Evolutionary conservation across 2,797 vertebrate species (phyloP), one percentile per base, ranked within the genome.

Genomic region (Antennarius maculatus): DNA sequence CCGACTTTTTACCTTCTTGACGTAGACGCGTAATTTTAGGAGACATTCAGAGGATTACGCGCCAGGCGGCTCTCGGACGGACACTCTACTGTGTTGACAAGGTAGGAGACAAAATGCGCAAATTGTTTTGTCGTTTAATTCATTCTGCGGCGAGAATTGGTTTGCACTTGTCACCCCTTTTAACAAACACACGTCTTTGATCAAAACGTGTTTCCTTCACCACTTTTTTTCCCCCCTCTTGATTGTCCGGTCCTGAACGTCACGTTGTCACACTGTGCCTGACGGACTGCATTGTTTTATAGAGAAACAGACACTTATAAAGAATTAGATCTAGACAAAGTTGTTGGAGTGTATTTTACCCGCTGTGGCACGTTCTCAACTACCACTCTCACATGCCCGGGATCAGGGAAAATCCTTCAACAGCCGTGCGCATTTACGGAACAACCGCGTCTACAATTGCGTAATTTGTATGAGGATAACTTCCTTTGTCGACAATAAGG

Each of bases 61-160:
- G 39, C 2, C 31, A 61, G 45, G 49, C 60, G 69, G 29, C 41
- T 61, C 66, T 27, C 61, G 75, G 69, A 63, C 66, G n/a, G 56
- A 9, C 60, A 42, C 39, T 69, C 61, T 50, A 1, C 71, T 54
- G 71, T 68, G 66, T 49, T 80, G 79, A 64, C 58, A 79, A 86
- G 82, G 88, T 84, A 83, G 45, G 71, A 54, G 54, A 17, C 56
- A 75, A 23, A 83, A 76, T 88, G 77, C 85, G 77, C 83, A 82
- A 83, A 84, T 62, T 85, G 69, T 78, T 75, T 61, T 18, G 53
- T 45, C 52, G 6, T 71, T 77, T 83, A 66, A 73, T 80, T 73
- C 72, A 82, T 81, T 73, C 61, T 66, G 70, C 78, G 28, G 28
- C 13, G 63, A 52, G 6, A 9, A 61, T 76, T 66, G 71, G 13